Evolutionary conservation across 2,113 vertebrate genomes (phyloP).

Genomic region (Prinia subflava): DNA sequence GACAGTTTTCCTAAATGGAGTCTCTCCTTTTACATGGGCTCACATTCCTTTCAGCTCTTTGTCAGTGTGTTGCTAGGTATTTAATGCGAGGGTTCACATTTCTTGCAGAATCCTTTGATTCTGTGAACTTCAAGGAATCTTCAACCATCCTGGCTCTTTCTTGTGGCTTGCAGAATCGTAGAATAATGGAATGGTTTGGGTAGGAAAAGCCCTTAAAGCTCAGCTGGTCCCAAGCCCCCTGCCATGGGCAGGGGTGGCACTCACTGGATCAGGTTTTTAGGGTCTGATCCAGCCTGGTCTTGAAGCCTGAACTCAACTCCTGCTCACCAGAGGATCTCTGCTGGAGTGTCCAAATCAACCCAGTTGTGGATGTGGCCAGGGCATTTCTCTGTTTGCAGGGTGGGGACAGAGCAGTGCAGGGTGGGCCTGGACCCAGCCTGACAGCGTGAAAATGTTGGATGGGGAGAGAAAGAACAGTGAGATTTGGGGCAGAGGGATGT

Average conservation of each 20-base stretch:
- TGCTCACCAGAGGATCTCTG: neutral
- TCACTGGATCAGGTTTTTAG: neutral
- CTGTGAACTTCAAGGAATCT: neutral
- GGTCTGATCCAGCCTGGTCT: neutral
- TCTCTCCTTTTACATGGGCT: neutral
- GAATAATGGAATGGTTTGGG: neutral
- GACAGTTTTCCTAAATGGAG: neutral
- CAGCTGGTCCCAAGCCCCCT: neutral
- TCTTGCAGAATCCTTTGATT: neutral
- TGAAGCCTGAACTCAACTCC: neutral
- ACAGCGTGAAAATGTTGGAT: neutral
- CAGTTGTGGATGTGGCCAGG: neutral
- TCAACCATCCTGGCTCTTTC: neutral
- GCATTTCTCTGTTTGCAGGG: neutral
- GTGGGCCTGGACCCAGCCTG: neutral
- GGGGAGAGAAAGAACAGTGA: neutral
- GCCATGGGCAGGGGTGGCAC: neutral
- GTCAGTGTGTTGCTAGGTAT: neutral
- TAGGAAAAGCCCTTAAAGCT: neutral
- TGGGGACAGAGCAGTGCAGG: neutral
- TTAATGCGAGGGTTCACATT: neutral
- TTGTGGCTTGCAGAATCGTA: neutral
- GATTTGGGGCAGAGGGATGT: neutral
- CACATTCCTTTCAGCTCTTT: neutral
- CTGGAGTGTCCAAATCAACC: neutral